Conservation (phyloP, 2,888 invertebrate genomes). For the Drosophila mettleri region DNA sequence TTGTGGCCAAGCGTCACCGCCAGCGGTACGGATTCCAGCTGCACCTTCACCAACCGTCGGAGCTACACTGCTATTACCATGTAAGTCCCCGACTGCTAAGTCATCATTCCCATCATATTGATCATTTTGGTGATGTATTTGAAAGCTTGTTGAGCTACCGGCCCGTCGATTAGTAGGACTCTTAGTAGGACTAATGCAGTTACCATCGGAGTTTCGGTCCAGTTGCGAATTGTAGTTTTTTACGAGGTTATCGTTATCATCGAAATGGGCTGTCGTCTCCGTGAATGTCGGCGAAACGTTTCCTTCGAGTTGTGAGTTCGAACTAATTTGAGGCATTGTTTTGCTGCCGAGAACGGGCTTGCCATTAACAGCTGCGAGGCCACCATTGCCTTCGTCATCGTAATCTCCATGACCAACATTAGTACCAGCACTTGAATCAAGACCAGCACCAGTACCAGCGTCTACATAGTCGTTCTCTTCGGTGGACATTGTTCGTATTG, state of each 20-base stretch:
- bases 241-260: constrained; percentile 75
- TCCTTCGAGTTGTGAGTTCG: constrained; percentile 82
- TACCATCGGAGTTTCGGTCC: constrained; percentile 43
- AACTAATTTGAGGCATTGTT: constrained; percentile 83
- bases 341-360: constrained; percentile 78
- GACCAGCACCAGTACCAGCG: constrained; percentile 46
- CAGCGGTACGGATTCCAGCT: constrained; percentile 20
- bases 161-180: constrained; percentile 55
- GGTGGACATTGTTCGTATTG: constrained; percentile 66
- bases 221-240: constrained; percentile 54
- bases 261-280: constrained; percentile 65
- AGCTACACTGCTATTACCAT: constrained; percentile 40
- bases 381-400: constrained; percentile 37
- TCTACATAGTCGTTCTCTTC: constrained; percentile 73
- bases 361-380: constrained; percentile 71
- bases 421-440: constrained; percentile 33
- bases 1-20: constrained; percentile 67
- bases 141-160: constrained; percentile 61
- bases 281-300: constrained; percentile 77
- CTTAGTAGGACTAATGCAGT: constrained; percentile 75
- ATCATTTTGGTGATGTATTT: constrained; percentile 51
- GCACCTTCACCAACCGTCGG: constrained; percentile 39
- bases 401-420: constrained; percentile 45
- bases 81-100: constrained; percentile 60
- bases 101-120: constrained; percentile 75